phyloP scores from a whole-genome alignment of 2,113 vertebrate genomes.

The Trochalopteron elliotii region DNA sequence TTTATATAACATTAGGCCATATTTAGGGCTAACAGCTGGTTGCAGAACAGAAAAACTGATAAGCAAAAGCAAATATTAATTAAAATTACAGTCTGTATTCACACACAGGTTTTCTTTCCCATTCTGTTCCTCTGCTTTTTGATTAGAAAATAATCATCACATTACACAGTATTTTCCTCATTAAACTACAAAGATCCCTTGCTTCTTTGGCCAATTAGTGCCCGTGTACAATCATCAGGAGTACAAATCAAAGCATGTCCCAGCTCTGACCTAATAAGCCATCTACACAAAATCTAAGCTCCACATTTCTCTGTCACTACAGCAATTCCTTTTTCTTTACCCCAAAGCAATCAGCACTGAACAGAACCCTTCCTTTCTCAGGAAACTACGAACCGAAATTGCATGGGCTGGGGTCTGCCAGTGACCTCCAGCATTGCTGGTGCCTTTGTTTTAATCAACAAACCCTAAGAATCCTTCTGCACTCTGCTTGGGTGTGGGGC shows the following conservation, averaged over 20 bases:
- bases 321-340: neutral
- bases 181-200: constrained; percentile 22
- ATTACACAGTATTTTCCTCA: constrained; percentile 32
- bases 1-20: neutral
- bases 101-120: neutral
- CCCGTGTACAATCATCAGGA: neutral
- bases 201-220: constrained; percentile 39
- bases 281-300: constrained; percentile 32
- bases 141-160: constrained; percentile 41
- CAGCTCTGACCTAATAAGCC: constrained; percentile 18
- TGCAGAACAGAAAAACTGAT: neutral
- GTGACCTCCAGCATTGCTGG: neutral
- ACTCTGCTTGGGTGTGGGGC: neutral
- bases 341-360: neutral
- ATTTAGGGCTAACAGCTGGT: neutral
- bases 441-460: neutral
- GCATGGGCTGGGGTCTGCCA: neutral
- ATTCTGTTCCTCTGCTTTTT: neutral
- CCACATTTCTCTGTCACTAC: neutral
- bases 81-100: neutral
- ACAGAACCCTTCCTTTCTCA: neutral
- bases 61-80: constrained; percentile 8
- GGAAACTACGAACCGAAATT: accelerated
- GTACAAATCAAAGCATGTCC: constrained; percentile 44
- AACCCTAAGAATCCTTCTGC: neutral